Percentiles rank a stretch among this genome's conserved stretches.
These are phyloP conservation scores for Luffia ferchaultella DNA, from an alignment of 2,888 invertebrate genomes.

Conservation along the genomic window DNA sequence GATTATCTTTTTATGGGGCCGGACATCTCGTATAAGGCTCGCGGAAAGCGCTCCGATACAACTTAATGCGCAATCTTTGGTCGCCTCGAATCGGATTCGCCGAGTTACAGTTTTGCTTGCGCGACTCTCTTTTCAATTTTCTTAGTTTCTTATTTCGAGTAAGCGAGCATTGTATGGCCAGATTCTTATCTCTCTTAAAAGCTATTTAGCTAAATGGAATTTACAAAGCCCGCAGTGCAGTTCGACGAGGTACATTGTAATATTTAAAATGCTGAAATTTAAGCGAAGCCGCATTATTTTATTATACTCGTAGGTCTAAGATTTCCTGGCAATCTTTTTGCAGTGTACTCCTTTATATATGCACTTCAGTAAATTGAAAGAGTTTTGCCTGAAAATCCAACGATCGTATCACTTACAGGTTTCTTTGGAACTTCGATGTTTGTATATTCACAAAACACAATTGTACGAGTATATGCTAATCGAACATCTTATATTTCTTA, in stretches of 20 bases:
- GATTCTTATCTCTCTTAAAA: constrained; percentile 64
- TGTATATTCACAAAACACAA: too few relatives aligned
- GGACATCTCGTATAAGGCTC: background rate
- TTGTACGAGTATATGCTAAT: too few relatives aligned
- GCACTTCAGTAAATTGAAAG: constrained; percentile 46
- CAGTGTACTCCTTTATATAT: constrained; percentile 31
- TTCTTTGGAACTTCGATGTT: background rate
- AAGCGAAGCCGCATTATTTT: constrained; percentile 49
- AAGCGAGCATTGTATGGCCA: constrained; percentile 61
- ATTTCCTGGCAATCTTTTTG: constrained; percentile 27
- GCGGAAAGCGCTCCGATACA: background rate
- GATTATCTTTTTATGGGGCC: constrained; percentile 32
- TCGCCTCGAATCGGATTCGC: constrained; percentile 44
- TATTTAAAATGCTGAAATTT: constrained; percentile 63
- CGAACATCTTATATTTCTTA: too few relatives aligned
- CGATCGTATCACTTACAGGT: constrained; percentile 2
- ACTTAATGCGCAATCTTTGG: constrained; percentile 39
- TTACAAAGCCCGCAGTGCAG: constrained; percentile 65
- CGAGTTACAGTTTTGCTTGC: constrained; percentile 48
- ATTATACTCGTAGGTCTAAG: constrained; percentile 46
- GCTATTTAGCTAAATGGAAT: constrained; percentile 67
- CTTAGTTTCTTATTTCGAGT: constrained; percentile 57
- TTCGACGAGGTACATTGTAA: constrained; percentile 62
- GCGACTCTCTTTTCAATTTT: constrained; percentile 65
- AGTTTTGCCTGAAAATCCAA: constrained; percentile 14